These are phyloP conservation scores for Danio tinwini DNA, from an alignment of 2,797 vertebrate species.

Conservation along the genomic window DNA sequence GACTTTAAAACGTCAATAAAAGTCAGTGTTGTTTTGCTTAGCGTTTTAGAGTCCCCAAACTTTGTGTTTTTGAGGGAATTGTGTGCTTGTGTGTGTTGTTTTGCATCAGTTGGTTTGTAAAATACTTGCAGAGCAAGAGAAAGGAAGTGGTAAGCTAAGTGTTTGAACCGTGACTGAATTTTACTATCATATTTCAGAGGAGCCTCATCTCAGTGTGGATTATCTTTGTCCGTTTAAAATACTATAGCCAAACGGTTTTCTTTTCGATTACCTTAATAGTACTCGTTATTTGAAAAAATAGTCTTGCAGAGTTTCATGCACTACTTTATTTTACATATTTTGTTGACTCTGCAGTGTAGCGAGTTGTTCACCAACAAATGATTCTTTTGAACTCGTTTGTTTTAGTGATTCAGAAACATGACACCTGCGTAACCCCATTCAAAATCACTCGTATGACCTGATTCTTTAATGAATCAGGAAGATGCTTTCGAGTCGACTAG, in stretches of 20 bases:
- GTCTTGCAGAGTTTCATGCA: not conserved
- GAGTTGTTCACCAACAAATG: not conserved
- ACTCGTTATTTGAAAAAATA: not conserved
- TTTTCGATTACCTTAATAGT: not conserved
- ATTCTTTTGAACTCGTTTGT: not conserved
- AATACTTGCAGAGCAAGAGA: not conserved
- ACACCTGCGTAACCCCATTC: not conserved
- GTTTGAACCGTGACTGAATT: not conserved
- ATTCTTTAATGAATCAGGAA: not conserved
- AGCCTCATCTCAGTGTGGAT: not conserved
- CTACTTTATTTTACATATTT: too few species aligned
- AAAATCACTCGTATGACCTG: not conserved
- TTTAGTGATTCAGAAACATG: not conserved
- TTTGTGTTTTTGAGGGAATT: not conserved
- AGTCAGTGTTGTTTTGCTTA: not conserved
- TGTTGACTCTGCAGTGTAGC: not conserved
- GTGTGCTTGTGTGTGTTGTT: not conserved
- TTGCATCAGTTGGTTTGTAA: not conserved
- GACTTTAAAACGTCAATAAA: not conserved
- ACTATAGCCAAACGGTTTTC: not conserved
- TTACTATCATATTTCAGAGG: not conserved
- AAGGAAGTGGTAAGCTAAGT: constrained; percentile 6
- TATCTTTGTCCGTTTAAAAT: not conserved
- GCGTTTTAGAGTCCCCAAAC: not conserved
- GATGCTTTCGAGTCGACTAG: not conserved